Evolutionary conservation across 2,113 vertebrate species (phyloP), one percentile per base, ranked within the genome.

Genomic region (Spizaetus ornatus): DNA sequence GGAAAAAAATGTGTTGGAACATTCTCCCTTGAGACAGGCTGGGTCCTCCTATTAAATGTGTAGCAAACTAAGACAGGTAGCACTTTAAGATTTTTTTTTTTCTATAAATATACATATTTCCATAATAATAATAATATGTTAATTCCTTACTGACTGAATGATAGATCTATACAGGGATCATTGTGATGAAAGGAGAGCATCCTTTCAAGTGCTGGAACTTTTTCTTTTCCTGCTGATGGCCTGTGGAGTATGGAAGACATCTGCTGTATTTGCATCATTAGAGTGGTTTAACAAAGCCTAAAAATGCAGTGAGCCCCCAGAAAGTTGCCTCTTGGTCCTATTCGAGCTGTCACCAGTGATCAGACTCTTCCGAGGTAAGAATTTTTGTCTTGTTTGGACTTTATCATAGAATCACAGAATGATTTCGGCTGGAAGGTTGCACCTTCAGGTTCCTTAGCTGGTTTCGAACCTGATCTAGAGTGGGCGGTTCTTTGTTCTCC

Each of bases 321-420:
- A 69, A 80, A n/a, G 26, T 13, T 88, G 42, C 21, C 25, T 40
- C 20, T 62, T 67, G 29, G 14, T 76, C n/a, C 16, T 62, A 10
- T 82, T 47, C 0, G 0, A 82, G 42, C 50, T 71, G 29, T 9
- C 15, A 45, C 36, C 59, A 90, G 27, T 0, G 4, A 52, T 23
- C 29, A 12, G 16, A 10, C 5, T 80, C 76, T 77, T 67, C 47
- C 38, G 53, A 86, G 86, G 66, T 79, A 78, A 67, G 82, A 78
- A 34, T 22, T 66, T 61, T 40, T 82, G 16, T 70, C 27, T 20
- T 53, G 25, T 63, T 86, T 53, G 32, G 27, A 48, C 11, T 90
- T 29, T 16, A 16, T 31, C 8, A 45, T 10, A 52, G 34, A 88
- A 63, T 12, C 5, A 69, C 0, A 61, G 38, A 52, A 38, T 18